These are phyloP conservation scores for Dryomyza anilis DNA, from an alignment of 2,888 invertebrate genomes.

Conservation along the genomic window DNA sequence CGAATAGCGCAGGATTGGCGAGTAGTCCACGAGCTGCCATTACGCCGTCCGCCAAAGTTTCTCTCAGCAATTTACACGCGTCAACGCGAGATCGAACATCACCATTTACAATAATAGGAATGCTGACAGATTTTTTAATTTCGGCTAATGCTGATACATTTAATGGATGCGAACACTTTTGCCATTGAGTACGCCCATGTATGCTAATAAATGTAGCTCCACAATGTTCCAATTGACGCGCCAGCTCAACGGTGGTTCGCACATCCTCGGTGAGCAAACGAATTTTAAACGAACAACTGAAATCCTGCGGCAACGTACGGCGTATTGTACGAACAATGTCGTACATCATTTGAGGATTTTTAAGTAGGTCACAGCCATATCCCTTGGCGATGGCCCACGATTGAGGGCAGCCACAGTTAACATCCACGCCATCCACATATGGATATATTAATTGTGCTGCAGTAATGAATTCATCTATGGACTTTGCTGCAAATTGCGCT, in stretches of 20 bases:
- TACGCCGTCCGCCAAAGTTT: constrained; percentile 78
- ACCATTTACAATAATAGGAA: constrained; percentile 94
- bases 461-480: constrained; percentile 78
- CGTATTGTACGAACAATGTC: constrained; percentile 80
- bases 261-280: constrained; percentile 66
- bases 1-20: constrained; percentile 88
- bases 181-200: constrained; percentile 87
- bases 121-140: constrained; percentile 67
- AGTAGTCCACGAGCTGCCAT: constrained; percentile 94
- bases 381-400: constrained; percentile 92
- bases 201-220: constrained; percentile 89
- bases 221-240: constrained; percentile 78
- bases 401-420: constrained; percentile 98
- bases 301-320: constrained; percentile 71
- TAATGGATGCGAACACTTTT: constrained; percentile 74
- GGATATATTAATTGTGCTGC: constrained; percentile 84
- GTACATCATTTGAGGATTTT: constrained; percentile 80
- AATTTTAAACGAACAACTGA: constrained; percentile 91
- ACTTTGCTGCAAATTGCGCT: constrained; percentile 94
- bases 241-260: constrained; percentile 77
- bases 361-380: constrained; percentile 83
- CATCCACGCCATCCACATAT: constrained; percentile 89
- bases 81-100: constrained; percentile 78
- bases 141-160: constrained; percentile 73
- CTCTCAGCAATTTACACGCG: constrained; percentile 69